Evolutionary conservation across 2,113 vertebrate species (phyloP), one percentile per base, ranked within the genome.

Genomic region (Sylvietta virens): DNA sequence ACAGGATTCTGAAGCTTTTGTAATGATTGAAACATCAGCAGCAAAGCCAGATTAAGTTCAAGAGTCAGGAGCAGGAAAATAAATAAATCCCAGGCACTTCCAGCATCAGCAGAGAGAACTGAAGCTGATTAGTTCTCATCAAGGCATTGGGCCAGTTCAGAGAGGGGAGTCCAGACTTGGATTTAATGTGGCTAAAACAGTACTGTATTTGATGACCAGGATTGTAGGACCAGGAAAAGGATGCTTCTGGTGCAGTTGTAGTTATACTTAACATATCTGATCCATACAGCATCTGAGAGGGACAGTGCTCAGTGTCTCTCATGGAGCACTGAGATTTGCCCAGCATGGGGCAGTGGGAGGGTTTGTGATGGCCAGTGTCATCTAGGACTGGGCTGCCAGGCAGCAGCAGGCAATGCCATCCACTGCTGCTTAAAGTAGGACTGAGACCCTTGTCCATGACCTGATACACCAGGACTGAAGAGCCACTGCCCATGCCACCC

Each of bases 11-110:
- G 56, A 74, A 95, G 79, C 81, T 86, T 86, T 78, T 9, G 15
- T 92, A 91, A 86, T 30, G 76, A 96, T 19, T 92, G 95, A 95
- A 95, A 73, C 82, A 96, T 88, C 89, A 97, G 81, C 60, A 94
- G 82, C 62, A 84, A 88, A 81, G 84, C 74, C 88, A 92, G 92
- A 95, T 95, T 91, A 94, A 94, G 94, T 83, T 86, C 83, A 96
- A 86, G 88, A 91, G 82, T 90, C 40, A 39, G 85, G 89, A 91
- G 47, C 71, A 82, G 93, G 84, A 93, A 94, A 95, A 82, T 58
- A 91, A 95, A 94, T 31, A 95, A 37, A 93, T 72, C 48, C 44
- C 51, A 61, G 83, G 67, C 86, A 92, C 61, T 57, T 91, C 65
- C 90, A 82, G 88, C 74, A 90, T 51, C 19, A 5, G 81, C 74